phyloP scores from a whole-genome alignment of 1,140 invertebrate genomes.

The Helicoverpa zea region DNA sequence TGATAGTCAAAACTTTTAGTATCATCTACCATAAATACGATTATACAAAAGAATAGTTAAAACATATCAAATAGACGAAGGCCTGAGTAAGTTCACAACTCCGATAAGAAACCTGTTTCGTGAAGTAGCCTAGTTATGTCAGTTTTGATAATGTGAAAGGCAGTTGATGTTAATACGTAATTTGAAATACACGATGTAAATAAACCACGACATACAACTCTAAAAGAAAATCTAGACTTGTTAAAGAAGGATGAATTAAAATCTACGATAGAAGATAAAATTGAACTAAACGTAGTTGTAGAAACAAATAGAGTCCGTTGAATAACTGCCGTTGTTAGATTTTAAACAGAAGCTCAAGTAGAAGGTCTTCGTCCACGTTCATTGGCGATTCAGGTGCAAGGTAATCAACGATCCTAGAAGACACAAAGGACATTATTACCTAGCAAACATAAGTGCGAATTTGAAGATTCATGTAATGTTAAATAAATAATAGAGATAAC shows the following conservation, averaged over 20 bases:
- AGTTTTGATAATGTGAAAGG: conserved; percentile 43
- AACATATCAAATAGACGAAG: conserved; percentile 73
- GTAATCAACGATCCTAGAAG: conserved; percentile 79
- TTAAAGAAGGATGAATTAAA: conserved; percentile 3
- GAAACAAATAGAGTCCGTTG: conserved; percentile 22
- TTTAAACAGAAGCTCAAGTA: conserved; percentile 83
- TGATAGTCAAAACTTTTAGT: conserved; percentile 56
- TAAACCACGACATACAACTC: conserved; percentile 16
- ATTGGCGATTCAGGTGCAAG: conserved; percentile 81
- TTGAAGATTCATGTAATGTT: not conserved
- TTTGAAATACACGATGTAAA: conserved; percentile 29
- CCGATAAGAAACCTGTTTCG: conserved; percentile 69
- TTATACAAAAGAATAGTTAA: conserved; percentile 55
- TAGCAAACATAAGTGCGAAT: not conserved
- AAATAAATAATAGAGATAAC: too few relatives aligned
- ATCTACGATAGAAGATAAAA: not conserved
- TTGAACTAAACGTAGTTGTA: conserved; percentile 13
- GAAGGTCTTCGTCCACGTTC: conserved; percentile 82
- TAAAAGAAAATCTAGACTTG: conserved; percentile 9
- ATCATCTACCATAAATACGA: conserved; percentile 52
- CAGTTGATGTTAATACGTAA: conserved; percentile 34
- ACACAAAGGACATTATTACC: conserved; percentile 7
- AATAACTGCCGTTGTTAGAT: conserved; percentile 66
- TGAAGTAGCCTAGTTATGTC: conserved; percentile 26
- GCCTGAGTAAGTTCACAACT: conserved; percentile 78